Percentiles rank a stretch among this genome's conserved stretches.
Evolutionary conservation across 2,888 invertebrate genomes (phyloP).

Genomic region (Thalpophila matura): DNA sequence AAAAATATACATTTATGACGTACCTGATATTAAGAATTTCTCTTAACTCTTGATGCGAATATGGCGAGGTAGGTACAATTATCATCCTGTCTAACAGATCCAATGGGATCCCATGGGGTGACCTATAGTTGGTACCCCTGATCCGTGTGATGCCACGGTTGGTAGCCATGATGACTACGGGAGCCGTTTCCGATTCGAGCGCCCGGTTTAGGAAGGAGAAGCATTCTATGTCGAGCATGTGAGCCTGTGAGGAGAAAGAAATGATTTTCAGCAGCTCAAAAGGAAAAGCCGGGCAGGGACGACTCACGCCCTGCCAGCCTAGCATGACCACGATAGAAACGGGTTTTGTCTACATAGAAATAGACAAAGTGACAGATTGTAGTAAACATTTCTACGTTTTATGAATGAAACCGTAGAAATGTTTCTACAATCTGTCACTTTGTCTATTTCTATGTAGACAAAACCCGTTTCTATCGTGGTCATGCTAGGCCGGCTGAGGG

Average conservation of each 20-base stretch:
- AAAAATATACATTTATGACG: background rate
- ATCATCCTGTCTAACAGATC: constrained; percentile 98
- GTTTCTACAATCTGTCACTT: no score
- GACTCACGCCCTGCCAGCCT: no score
- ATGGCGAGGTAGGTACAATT: constrained; percentile 97
- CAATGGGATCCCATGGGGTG: constrained; percentile 99
- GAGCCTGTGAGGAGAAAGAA: constrained; percentile 90
- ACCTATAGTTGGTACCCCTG: constrained; percentile 97
- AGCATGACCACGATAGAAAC: no score
- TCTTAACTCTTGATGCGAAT: constrained; percentile 96
- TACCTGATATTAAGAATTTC: constrained; percentile 97
- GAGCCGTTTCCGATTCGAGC: constrained; percentile 98
- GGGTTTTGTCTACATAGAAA: no score
- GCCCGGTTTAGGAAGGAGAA: constrained; percentile 99
- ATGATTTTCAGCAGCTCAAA: background rate
- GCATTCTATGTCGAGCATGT: constrained; percentile 99
- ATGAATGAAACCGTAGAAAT: no score
- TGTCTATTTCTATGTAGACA: no score
- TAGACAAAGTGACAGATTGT: no score
- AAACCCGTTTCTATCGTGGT: no score
- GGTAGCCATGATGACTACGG: constrained; percentile 99
- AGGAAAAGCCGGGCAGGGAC: no score
- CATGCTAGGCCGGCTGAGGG: no score
- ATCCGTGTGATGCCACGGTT: constrained; percentile 98
- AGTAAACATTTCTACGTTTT: no score